A percentile compares a stretch with the other conserved stretches of the same genome.
phyloP scores from a whole-genome alignment of 2,113 vertebrate species.

The cattle (Bos taurus) region DNA sequence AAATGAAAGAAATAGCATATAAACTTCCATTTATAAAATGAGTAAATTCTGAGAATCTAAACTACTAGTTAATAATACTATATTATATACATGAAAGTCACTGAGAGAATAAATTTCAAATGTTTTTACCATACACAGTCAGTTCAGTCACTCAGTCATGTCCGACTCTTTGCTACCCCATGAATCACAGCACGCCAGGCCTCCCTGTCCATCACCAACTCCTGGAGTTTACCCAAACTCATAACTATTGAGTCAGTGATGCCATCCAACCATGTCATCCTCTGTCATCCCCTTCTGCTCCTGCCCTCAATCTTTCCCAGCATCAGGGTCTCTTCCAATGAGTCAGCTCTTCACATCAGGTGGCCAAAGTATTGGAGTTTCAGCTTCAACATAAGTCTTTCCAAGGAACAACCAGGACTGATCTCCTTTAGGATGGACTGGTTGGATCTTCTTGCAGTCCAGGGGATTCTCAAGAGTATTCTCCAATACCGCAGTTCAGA shows the following conservation, averaged over 20 bases:
- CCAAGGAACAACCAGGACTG: too few species aligned
- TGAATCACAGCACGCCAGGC: accelerated
- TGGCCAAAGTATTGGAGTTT: too few species aligned
- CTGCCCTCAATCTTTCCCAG: not conserved
- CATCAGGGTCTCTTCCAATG: too few species aligned
- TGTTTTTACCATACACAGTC: not conserved
- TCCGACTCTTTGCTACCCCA: not conserved
- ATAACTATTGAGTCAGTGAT: not conserved
- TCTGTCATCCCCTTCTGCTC: not conserved
- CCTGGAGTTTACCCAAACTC: not conserved
- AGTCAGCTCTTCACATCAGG: too few species aligned
- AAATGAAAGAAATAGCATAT: not conserved
- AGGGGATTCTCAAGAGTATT: too few species aligned
- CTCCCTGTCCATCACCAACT: not conserved
- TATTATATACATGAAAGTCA: not conserved
- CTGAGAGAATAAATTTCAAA: not conserved
- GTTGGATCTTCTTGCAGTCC: too few species aligned
- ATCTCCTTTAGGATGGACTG: too few species aligned
- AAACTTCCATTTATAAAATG: not conserved
- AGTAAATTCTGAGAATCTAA: not conserved
- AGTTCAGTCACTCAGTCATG: not conserved
- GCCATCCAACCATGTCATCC: not conserved
- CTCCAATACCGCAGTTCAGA: too few species aligned
- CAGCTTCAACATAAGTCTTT: too few species aligned
- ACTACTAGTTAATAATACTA: not conserved